Conservation (phyloP, 2,113 vertebrate species). For the Ptilorrhoa leucosticta region DNA sequence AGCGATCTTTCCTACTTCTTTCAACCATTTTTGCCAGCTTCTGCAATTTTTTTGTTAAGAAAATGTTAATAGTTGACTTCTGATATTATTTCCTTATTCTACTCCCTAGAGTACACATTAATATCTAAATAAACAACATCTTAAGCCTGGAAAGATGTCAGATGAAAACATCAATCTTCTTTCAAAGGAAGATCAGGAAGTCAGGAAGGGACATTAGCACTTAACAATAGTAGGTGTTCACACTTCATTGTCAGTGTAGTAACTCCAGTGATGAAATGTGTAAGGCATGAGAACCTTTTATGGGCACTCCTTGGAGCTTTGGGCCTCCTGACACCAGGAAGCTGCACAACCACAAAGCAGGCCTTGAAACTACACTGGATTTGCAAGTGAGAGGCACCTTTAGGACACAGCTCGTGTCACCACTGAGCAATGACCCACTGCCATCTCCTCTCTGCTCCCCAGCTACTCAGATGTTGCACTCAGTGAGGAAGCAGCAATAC, state of each 20-base stretch:
- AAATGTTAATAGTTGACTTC: background rate
- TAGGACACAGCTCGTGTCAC: background rate
- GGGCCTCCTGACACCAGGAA: background rate
- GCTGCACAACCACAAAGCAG: background rate
- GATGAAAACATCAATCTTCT: background rate
- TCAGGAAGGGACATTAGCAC: background rate
- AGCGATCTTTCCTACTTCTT: background rate
- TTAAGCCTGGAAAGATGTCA: background rate
- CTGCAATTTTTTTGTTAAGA: background rate
- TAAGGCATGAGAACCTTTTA: background rate
- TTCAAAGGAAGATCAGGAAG: background rate
- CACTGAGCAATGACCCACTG: background rate
- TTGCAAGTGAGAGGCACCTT: background rate
- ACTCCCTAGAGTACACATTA: background rate
- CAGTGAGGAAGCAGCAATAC: background rate
- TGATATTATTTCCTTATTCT: background rate
- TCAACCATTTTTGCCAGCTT: background rate
- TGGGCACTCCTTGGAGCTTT: background rate
- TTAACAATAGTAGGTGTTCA: background rate
- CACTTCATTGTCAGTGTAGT: background rate
- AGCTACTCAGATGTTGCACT: rapidly evolving
- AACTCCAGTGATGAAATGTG: background rate
- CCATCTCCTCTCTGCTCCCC: rapidly evolving
- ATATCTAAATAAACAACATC: background rate
- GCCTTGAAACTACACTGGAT: background rate